phyloP scores from a whole-genome alignment of 2,888 invertebrate species.

The Sphaeridia pumilis region DNA sequence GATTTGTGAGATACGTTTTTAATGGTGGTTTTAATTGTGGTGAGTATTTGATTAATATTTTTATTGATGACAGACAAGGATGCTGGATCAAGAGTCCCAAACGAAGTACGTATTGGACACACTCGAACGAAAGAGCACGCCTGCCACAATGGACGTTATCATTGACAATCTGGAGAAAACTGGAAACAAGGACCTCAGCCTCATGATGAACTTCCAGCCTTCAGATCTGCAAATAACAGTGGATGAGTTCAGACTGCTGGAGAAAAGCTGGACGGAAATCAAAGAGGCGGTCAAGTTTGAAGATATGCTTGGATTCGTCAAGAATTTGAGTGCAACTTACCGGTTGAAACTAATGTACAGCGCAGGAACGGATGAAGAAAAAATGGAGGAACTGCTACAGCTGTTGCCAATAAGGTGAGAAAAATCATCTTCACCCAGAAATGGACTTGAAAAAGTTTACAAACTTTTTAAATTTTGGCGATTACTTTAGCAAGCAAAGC shows the following conservation, averaged over 20 bases:
- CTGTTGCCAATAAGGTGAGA: background rate
- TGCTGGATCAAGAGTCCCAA: too few species aligned
- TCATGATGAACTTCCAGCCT: conserved; percentile 5
- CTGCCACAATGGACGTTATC: background rate
- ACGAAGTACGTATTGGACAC: conserved; percentile 3
- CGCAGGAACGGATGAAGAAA: background rate
- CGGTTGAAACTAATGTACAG: background rate
- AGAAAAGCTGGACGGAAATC: conserved; percentile 6
- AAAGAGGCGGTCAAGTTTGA: conserved; percentile 3
- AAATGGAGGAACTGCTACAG: conserved; percentile 7
- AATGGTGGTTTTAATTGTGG: too few species aligned
- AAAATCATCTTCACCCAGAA: background rate
- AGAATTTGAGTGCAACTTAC: background rate
- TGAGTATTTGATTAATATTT: too few species aligned
- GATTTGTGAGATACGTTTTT: background rate
- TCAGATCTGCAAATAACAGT: conserved; percentile 2
- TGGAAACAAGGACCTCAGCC: conserved; percentile 1
- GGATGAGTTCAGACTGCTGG: conserved; percentile 6
- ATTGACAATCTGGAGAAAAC: background rate
- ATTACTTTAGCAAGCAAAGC: too few species aligned
- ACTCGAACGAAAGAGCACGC: conserved; percentile 1
- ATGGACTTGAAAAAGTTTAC: too few species aligned
- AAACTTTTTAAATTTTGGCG: too few species aligned
- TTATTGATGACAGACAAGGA: too few species aligned
- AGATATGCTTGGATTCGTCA: background rate